A percentile compares a stretch with the other conserved stretches of the same genome.
These are phyloP conservation scores for Pipistrellus pipistrellus DNA, from an alignment of 2,797 vertebrate genomes.

Conservation along the genomic window DNA sequence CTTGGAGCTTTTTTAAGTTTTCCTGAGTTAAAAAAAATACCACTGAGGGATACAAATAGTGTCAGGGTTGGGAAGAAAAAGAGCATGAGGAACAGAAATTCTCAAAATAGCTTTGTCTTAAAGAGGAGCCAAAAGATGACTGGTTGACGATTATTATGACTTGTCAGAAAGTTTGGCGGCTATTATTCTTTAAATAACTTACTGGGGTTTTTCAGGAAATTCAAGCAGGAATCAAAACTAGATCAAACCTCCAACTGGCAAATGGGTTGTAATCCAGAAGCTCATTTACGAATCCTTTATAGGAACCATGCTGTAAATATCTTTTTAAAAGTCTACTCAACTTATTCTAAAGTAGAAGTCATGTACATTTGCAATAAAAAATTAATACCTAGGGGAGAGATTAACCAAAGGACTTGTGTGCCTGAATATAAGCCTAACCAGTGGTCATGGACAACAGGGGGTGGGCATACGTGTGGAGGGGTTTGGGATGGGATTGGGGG, in stretches of 20 bases:
- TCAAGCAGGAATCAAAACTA: constrained; percentile 60
- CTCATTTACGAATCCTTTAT: constrained; percentile 26
- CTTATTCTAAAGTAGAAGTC: not conserved
- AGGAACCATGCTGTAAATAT: constrained; percentile 1
- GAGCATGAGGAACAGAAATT: constrained; percentile 70
- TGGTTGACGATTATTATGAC: constrained; percentile 67
- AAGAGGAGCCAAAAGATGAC: constrained; percentile 65
- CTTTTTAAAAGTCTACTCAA: constrained; percentile 6
- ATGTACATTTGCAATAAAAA: constrained; percentile 48
- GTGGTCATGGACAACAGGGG: too few relatives aligned
- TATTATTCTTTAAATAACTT: constrained; percentile 67
- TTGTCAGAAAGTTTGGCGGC: constrained; percentile 68
- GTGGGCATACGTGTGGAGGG: too few relatives aligned
- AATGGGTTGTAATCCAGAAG: constrained; percentile 20
- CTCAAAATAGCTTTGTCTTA: constrained; percentile 77
- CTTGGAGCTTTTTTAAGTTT: constrained; percentile 82
- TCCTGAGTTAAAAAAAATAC: constrained; percentile 75
- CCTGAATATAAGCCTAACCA: too few relatives aligned
- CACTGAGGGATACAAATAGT: constrained; percentile 75
- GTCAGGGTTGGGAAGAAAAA: constrained; percentile 70
- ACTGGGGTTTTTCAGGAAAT: constrained; percentile 70
- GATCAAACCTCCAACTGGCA: constrained; percentile 2
- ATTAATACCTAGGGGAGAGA: constrained; percentile 12
- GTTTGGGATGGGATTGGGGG: too few relatives aligned
- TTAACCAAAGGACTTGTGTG: too few relatives aligned